A percentile compares a stretch with the other conserved stretches of the same genome.
phyloP scores from a whole-genome alignment of 2,113 vertebrate genomes.

The Anarrhichthys ocellatus region DNA sequence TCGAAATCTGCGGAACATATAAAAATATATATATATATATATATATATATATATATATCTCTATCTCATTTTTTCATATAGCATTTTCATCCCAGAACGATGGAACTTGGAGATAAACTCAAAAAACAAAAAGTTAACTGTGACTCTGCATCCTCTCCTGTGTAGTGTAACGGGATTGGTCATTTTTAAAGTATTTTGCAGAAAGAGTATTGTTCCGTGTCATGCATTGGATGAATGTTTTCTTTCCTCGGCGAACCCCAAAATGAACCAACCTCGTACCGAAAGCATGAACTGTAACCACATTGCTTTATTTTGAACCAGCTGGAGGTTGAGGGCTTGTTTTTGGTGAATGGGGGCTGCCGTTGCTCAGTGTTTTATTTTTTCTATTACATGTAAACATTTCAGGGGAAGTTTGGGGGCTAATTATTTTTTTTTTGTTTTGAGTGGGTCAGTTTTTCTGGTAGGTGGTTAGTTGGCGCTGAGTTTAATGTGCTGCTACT shows the following conservation, averaged over 20 bases:
- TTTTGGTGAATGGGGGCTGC: constrained; percentile 58
- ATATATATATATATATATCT: constrained; percentile 13
- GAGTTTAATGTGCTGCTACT: constrained; percentile 67
- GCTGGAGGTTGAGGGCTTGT: constrained; percentile 57
- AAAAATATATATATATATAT: not conserved
- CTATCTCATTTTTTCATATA: no score
- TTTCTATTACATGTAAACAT: constrained; percentile 65
- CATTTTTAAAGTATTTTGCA: constrained; percentile 61
- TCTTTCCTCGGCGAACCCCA: constrained; percentile 42
- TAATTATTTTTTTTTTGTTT: constrained; percentile 21
- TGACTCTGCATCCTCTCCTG: constrained; percentile 56
- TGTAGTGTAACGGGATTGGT: constrained; percentile 43
- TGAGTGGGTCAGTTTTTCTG: constrained; percentile 50
- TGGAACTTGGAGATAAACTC: constrained; percentile 11
- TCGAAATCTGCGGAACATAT: not conserved
- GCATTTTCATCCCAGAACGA: constrained; percentile 24
- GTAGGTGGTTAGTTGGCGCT: constrained; percentile 48
- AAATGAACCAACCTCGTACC: constrained; percentile 60
- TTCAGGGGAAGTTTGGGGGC: constrained; percentile 65
- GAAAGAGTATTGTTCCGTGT: constrained; percentile 61
- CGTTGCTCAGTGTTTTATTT: constrained; percentile 25
- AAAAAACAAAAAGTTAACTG: constrained; percentile 16
- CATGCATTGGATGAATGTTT: constrained; percentile 59
- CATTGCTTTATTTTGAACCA: constrained; percentile 48
- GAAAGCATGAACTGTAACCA: constrained; percentile 47